Base-by-base conservation (phyloP, 2,888 invertebrate species). In the Allygus modestus region DNA sequence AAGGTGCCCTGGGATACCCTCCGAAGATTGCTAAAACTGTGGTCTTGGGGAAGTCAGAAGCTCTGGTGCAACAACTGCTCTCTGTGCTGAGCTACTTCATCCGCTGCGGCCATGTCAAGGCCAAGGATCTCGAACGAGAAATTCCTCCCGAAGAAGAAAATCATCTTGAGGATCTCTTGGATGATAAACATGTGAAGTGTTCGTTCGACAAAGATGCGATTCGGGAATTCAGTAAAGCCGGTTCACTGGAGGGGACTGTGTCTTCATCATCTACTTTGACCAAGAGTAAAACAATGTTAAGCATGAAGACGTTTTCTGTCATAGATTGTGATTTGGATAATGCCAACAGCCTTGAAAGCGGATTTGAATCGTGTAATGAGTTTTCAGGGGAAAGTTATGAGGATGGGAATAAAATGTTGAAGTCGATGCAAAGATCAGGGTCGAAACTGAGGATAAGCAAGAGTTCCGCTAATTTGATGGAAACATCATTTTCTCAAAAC, bases 1-100 rank as follows among this genome's bases (percentile, higher is more conserved):
- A 95, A 89, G 98, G 97, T n/a, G 95, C 95, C 81, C 93, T 96
- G 65, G 97, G 96, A 0, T 93, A 93, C 90, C 97, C 97, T 0
- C 92, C 94, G 0, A 94, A 95, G 89, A 92, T 96, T 51, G 94
- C 96, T 0, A 94, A 95, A 86, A 97, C 98, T 4, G 93, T 98
- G 82, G 93, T 98, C 87, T 94, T 95, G 11, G 84, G 84, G 1
- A 82, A 82, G 26, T 84, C 84, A 20, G 82, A 84, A 58, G 15
- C 65, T 20, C 65, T 84, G 26, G 77, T 84, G 28, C n/a, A 17
- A 23, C 73, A 84, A 77, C n/a, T 84, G 11, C 65, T 84, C 11
- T 84, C 82, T 1, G 41, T 84, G 5, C 77, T 84, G 5, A 82
- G 82, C 46, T 84, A 84, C 31, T 84, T 84, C 31, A 82, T 84